These are phyloP conservation scores for Autographa gamma DNA, from an alignment of 2,888 invertebrate species.

Conservation along the genomic window DNA sequence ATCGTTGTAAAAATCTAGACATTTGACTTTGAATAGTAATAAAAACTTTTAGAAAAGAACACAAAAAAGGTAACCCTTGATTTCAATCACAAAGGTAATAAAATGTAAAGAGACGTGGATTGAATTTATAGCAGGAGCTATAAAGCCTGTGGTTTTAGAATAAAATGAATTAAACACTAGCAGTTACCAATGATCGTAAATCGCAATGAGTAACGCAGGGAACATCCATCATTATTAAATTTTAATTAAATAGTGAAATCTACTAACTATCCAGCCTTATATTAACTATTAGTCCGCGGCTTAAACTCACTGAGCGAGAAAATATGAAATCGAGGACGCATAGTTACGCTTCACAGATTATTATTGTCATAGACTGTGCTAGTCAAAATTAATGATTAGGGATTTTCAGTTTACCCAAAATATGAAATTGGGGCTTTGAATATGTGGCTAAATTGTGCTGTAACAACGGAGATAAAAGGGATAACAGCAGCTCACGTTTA, in stretches of 20 bases:
- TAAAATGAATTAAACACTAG: constrained; percentile 25
- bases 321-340: constrained; percentile 53
- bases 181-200: constrained; percentile 13
- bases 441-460: constrained; percentile 58
- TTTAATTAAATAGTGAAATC: constrained; percentile 43
- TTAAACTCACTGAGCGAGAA: constrained; percentile 39
- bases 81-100: constrained; percentile 54
- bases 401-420: constrained; percentile 62
- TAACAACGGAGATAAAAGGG: constrained; percentile 56
- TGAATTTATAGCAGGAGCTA: constrained; percentile 45
- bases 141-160: constrained; percentile 43
- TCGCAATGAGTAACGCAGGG: constrained; percentile 22
- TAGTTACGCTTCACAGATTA: constrained; percentile 53
- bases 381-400: constrained; percentile 61
- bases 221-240: constrained; percentile 36
- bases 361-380: constrained; percentile 41
- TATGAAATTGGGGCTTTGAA: constrained; percentile 65
- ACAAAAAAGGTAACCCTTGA: constrained; percentile 49
- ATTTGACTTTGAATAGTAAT: constrained; percentile 2
- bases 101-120: constrained; percentile 48
- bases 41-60: constrained; percentile 33
- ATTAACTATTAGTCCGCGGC: constrained; percentile 22
- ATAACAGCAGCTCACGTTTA: constrained; percentile 41
- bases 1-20: background rate
- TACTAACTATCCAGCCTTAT: constrained; percentile 34